phyloP scores from a whole-genome alignment of 2,888 invertebrate species.

The Pseudoips prasinana region DNA sequence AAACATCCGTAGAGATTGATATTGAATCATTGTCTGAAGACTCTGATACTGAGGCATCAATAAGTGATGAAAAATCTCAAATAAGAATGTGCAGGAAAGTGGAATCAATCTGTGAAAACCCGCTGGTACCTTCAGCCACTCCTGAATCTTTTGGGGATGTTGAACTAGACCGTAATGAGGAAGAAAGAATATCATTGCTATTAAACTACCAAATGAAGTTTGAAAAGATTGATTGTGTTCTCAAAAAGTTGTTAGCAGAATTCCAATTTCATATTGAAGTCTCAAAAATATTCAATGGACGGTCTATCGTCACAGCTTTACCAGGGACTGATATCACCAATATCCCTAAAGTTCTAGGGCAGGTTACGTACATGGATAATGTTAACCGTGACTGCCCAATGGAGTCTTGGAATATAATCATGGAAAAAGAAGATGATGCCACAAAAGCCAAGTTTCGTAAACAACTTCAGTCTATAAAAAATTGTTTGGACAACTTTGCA shows the following conservation, averaged over 20 bases:
- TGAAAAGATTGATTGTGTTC: conserved; percentile 54
- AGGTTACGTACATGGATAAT: conserved; percentile 41
- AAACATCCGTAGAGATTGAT: conserved; percentile 53
- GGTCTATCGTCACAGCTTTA: conserved; percentile 44
- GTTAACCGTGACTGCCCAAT: conserved; percentile 45
- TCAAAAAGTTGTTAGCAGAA: conserved; percentile 60
- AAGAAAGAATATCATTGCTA: conserved; percentile 53
- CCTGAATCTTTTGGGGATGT: conserved; percentile 68
- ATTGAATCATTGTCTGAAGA: conserved; percentile 60
- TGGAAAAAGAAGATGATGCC: conserved; percentile 56
- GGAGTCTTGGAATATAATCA: conserved; percentile 59
- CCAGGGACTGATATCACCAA: conserved; percentile 41
- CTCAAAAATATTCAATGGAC: conserved; percentile 60
- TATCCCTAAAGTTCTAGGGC: conserved; percentile 39
- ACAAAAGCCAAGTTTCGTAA: conserved; percentile 56
- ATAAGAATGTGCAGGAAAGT: conserved; percentile 70
- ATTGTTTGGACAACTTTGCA: conserved; percentile 54
- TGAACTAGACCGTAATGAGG: conserved; percentile 63
- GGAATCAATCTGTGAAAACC: conserved; percentile 30
- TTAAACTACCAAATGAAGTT: conserved; percentile 58
- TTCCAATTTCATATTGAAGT: conserved; percentile 72
- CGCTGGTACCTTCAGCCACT: conserved; percentile 45
- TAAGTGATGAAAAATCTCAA: conserved; percentile 37
- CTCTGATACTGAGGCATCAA: conserved; percentile 56
- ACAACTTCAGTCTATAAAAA: conserved; percentile 55